These are phyloP conservation scores for Periophthalmodon schlosseri DNA, from an alignment of 2,113 vertebrate genomes.

Conservation along the genomic window DNA sequence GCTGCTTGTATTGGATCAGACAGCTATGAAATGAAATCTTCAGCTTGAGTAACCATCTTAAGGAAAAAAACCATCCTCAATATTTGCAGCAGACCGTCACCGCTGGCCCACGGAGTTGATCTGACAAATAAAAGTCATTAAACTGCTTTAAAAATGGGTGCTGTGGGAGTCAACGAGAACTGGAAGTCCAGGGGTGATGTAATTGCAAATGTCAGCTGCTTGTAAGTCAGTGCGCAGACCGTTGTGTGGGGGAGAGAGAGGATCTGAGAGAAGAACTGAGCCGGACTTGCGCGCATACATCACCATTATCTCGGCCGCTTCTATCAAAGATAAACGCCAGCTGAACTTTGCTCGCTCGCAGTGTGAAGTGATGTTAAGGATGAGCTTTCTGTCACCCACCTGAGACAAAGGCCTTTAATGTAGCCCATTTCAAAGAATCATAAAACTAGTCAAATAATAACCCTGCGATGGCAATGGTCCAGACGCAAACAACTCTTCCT, in stretches of 20 bases:
- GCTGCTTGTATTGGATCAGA: not conserved
- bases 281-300: constrained; percentile 37
- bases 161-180: constrained; percentile 51
- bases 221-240: constrained; percentile 46
- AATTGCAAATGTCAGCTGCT: constrained; percentile 57
- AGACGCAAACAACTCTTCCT: constrained; percentile 59
- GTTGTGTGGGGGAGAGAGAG: constrained; percentile 47
- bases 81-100: constrained; percentile 23
- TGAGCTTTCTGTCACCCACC: constrained; percentile 56
- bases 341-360: constrained; percentile 73
- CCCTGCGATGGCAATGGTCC: constrained; percentile 53
- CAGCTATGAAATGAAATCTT: not conserved
- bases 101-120: constrained; percentile 32
- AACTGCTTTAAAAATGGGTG: constrained; percentile 57
- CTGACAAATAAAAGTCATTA: constrained; percentile 61
- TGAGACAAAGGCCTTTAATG: constrained; percentile 73
- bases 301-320: constrained; percentile 62
- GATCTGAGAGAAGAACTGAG: constrained; percentile 17
- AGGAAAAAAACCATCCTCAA: constrained; percentile 19
- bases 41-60: constrained; percentile 15
- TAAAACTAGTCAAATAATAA: constrained; percentile 82
- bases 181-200: constrained; percentile 59
- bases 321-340: constrained; percentile 59
- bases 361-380: constrained; percentile 80
- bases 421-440: constrained; percentile 61